Base-by-base conservation (phyloP, 2,888 invertebrate genomes). In the Aplocera efformata region DNA sequence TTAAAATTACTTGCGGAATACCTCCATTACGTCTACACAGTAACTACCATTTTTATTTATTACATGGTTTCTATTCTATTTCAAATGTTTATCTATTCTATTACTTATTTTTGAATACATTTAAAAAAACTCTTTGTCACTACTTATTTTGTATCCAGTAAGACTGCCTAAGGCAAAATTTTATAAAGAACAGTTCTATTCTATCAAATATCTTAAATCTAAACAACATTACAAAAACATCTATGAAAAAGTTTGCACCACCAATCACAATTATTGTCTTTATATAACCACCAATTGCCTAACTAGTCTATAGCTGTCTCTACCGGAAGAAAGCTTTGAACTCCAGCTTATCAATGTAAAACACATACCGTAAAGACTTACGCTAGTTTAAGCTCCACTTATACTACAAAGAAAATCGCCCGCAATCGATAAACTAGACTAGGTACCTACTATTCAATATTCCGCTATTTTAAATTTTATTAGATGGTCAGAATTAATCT, bases 171-270 rank as follows among this genome's bases (percentile, higher is more conserved):
- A 72, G 60, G 79, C 79, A 74, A 67, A 72, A 65, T 67, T 63
- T 56, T 57, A 50, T 58, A 57, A 56, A 63, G 60, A 60, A 72
- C 53, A 53, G 38, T 53, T 52, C 63, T 67, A 63, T 58, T 48
- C 66, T 67, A 67, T 49, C 39, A 40, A 40, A 52, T 63, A 44
- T 70, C 79, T 83, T 81, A 85, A 63, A 66, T 57, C 74, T 83
- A 83, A 66, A 73, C 65, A 75, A 73, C 63, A 68, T 58, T 69
- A 67, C 72, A 71, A 70, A 71, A 68, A 67, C 13, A 39, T 51
- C 48, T 51, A 50, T 56, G 52, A 50, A 67, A 75, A 83, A 86
- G 84, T 82, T 88, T 86, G 88, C 88, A 88, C 88, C 88, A 88
- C 88, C 88, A 84, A 79, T 81, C 61, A 78, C 70, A 74, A 63